Evolutionary conservation across 2,113 vertebrate species (phyloP).

Genomic region (Apteryx mantelli): DNA sequence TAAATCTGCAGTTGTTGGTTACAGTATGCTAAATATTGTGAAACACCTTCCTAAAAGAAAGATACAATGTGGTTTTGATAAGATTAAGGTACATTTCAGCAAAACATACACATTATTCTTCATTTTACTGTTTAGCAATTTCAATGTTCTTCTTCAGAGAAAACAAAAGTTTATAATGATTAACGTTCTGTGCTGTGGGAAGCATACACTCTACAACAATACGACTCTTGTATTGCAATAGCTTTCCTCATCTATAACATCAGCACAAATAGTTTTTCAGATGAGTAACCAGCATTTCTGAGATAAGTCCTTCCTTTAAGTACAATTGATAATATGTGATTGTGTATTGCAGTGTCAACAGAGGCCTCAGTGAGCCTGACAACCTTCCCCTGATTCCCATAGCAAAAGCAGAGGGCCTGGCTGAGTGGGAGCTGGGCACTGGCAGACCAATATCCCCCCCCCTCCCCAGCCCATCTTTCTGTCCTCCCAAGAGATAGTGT

Average conservation of each 20-base stretch:
- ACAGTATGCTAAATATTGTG: background rate
- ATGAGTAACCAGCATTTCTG: constrained; percentile 63
- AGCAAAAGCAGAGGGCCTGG: background rate
- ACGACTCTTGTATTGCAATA: constrained; percentile 46
- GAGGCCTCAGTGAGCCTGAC: background rate
- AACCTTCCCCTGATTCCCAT: background rate
- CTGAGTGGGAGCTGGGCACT: background rate
- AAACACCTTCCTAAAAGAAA: constrained; percentile 2
- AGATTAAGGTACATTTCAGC: constrained; percentile 43
- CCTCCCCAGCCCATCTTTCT: background rate
- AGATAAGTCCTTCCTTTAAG: constrained; percentile 78
- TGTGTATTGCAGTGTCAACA: constrained; percentile 61
- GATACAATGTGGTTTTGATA: background rate
- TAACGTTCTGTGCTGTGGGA: constrained; percentile 62
- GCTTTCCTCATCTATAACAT: constrained; percentile 51
- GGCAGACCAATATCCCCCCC: background rate
- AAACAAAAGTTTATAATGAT: constrained; percentile 70
- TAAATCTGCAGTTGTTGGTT: constrained; percentile 10
- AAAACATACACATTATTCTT: constrained; percentile 64
- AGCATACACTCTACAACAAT: constrained; percentile 53
- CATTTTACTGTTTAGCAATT: constrained; percentile 37
- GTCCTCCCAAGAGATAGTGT: background rate
- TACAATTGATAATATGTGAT: constrained; percentile 73
- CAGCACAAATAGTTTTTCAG: constrained; percentile 75
- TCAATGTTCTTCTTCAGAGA: constrained; percentile 40